Conservation (phyloP, 2,888 invertebrate species). For the Polydrusus tereticollis region DNA sequence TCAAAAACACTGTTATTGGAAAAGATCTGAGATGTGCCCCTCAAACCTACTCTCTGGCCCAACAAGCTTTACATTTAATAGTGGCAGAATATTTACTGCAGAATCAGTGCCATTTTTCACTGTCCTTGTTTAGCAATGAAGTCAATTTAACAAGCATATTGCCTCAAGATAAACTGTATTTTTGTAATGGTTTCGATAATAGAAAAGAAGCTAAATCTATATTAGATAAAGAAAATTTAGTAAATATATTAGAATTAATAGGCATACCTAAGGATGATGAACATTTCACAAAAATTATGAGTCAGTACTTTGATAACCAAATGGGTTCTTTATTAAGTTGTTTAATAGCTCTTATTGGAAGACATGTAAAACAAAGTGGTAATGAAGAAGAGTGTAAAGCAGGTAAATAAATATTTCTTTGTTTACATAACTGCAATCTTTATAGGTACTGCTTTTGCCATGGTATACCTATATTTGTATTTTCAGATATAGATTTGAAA, state of each 20-base stretch:
- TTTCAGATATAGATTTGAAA: constrained; percentile 50
- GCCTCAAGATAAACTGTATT: constrained; percentile 64
- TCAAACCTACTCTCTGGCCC: constrained; percentile 68
- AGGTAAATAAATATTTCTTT: constrained; percentile 13
- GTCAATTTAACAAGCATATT: constrained; percentile 65
- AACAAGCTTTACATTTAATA: constrained; percentile 74
- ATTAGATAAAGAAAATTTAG: constrained; percentile 55
- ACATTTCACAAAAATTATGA: constrained; percentile 22
- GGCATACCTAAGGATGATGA: constrained; percentile 52
- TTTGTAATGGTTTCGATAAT: constrained; percentile 40
- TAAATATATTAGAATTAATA: constrained; percentile 54
- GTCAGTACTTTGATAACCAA: constrained; percentile 28
- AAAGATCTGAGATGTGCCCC: constrained; percentile 49
- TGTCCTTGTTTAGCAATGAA: constrained; percentile 75
- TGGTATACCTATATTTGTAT: constrained; percentile 13
- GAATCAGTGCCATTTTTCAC: constrained; percentile 71
- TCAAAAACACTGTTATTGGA: constrained; percentile 69
- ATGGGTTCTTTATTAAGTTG: constrained; percentile 31
- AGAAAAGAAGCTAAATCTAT: constrained; percentile 8
- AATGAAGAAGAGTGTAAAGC: constrained; percentile 11
- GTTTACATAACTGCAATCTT: no score
- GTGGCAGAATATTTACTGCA: constrained; percentile 73
- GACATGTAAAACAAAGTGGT: constrained; percentile 11
- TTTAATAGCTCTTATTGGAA: constrained; percentile 29
- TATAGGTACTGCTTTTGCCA: no score